Percentiles rank a stretch among this genome's conserved stretches.
These are phyloP conservation scores for Goniozus legneri DNA, from an alignment of 1,140 invertebrate genomes.

Conservation along the genomic window DNA sequence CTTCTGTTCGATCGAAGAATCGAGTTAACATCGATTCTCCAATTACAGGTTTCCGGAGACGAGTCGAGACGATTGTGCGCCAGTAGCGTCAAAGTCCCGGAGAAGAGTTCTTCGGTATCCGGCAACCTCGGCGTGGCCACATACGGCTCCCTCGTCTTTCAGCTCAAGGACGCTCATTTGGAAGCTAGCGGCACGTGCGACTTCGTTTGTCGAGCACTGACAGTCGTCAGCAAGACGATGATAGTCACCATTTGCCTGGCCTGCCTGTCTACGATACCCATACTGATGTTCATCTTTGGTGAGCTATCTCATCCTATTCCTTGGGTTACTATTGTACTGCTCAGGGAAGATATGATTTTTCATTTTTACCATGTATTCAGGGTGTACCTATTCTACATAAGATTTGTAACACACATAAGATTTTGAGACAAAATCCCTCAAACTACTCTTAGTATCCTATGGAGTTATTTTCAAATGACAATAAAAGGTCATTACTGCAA, in stretches of 20 bases:
- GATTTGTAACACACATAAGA: too few species aligned
- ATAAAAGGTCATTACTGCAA: too few species aligned
- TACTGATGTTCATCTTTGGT: conserved; percentile 74
- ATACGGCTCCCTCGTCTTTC: conserved; percentile 76
- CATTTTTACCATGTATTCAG: too few species aligned
- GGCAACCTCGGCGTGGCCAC: conserved; percentile 60
- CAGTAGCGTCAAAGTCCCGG: conserved; percentile 54
- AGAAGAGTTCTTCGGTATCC: conserved; percentile 40
- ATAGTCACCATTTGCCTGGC: conserved; percentile 66
- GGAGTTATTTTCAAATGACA: too few species aligned
- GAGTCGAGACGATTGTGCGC: conserved; percentile 68
- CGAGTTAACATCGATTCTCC: too few species aligned
- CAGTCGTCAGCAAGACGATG: conserved; percentile 73
- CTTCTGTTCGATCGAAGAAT: too few species aligned
- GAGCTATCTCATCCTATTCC: conserved; percentile 53
- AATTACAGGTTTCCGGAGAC: conserved; percentile 68
- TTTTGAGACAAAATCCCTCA: too few species aligned
- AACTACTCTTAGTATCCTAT: too few species aligned
- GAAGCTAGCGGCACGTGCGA: conserved; percentile 73
- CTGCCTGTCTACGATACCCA: conserved; percentile 62
- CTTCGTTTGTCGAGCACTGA: conserved; percentile 70
- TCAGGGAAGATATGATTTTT: too few species aligned
- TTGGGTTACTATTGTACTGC: too few species aligned
- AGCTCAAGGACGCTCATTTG: conserved; percentile 77
- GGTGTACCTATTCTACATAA: too few species aligned